Base-by-base conservation (phyloP, 2,113 vertebrate species). In the Phyllopteryx taeniolatus region DNA sequence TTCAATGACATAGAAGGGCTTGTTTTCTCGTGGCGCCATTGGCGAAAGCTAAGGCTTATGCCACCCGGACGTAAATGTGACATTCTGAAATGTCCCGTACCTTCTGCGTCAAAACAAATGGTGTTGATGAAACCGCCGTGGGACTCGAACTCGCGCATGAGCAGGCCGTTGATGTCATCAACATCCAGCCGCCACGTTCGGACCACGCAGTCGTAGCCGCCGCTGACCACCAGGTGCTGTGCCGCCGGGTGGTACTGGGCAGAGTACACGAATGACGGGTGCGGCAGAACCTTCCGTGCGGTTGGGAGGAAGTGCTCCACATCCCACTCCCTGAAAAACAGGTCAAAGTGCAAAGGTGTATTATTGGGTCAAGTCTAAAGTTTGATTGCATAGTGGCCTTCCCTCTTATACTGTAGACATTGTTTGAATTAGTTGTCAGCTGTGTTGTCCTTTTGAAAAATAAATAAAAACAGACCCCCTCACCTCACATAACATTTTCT, bases 201-300 rank as follows among this genome's bases (percentile, higher is more conserved):
- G 51, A 99, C 86, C 62, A 97, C 77, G 13, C 93, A 86, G 85
- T 99, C 97, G 0, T 94, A 99, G 79, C 96, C 96, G 17, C 96
- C 97, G 0, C 95, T 97, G 71, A 95, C 91, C 4, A 95, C 94
- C 69, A 99, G 83, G 2, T 82, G 92, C 78, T 91, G 93, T 44
- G 90, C 91, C 57, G 86, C 19, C n/a, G 97, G 96, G 76, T 98
- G 97, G 85, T 94, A 97, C 85, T 93, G 96, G n/a, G 95, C 94
- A 53, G 94, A 92, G 84, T 99, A 99, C 68, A 98, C 95, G 84
- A 98, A 99, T 5, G 93, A 95, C 17, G 97, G 96, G 80, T 99
- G 98, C 68, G 97, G 96, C 56, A 99, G 95, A 79, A 98, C 93
- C 88, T 93, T 95, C 75, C 93, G 91, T 49, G 96, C 93, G 15